Evolutionary conservation across 1,140 invertebrate genomes (phyloP), one percentile per base, ranked within the genome.

Genomic region (Panulirus ornatus): DNA sequence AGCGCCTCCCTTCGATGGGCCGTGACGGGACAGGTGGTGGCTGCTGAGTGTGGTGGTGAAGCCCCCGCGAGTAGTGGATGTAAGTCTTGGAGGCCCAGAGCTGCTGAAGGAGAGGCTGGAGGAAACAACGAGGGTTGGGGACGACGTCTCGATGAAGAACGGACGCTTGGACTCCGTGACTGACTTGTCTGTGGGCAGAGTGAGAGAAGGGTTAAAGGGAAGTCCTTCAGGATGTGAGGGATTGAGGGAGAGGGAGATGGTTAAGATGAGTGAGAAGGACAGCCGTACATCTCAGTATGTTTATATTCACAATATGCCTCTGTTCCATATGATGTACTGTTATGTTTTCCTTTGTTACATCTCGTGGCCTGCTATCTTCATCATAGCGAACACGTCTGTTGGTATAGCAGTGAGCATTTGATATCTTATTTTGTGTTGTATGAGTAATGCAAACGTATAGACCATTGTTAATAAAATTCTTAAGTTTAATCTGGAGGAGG

Each of bases 121-220:
- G 14, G 88, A 89, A 9, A 84, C 88, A 22, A 91, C 44, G 47
- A 89, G 87, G 19, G 86, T 79, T 30, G 82, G 91, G 11, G 91
- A 85, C 0, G 91, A 89, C 2, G 89, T 90, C 47, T 92, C 91
- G 81, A 92, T 92, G 88, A 92, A 92, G 82, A 88, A 92, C 30
- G 91, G 91, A 11, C 91, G 88, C 19, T 88, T 91, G 19, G 71
- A 88, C 38, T 89, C 90, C 16, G 84, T 54, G 42, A 92, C 66
- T 14, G 79, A 87, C 66, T 92, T 92, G 1, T 91, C 91, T 92
- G 88, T 30, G 40, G 30, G 66, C 16, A 58, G 70, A 42, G 42
- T 54, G 54, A 51, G n/a, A 47, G 36, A 30, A 51, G 27, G 22
- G 22, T 83, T 54, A 16, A n/a, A 54, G 40, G 22, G 81, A 38